phyloP scores from a whole-genome alignment of 2,888 invertebrate genomes.

The Congeria kusceri region DNA sequence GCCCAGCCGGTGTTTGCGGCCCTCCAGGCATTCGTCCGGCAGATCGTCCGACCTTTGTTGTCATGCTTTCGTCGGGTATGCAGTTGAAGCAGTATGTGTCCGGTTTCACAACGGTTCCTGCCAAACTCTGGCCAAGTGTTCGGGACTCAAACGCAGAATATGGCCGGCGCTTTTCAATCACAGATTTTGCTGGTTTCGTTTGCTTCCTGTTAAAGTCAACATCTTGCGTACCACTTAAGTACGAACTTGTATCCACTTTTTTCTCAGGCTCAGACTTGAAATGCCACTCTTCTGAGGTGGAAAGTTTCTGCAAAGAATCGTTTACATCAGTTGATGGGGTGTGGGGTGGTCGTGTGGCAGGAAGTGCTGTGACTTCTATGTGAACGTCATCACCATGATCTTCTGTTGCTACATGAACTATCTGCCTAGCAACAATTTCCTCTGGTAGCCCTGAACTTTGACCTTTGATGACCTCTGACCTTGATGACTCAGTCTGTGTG shows the following conservation, averaged over 20 bases:
- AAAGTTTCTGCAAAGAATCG: constrained; percentile 55
- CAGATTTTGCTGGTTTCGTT: neutral
- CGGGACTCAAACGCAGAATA: neutral
- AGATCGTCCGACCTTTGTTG: constrained; percentile 72
- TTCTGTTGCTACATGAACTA: constrained; percentile 49
- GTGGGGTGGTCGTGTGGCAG: constrained; percentile 58
- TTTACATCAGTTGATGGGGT: constrained; percentile 50
- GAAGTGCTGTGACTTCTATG: constrained; percentile 69
- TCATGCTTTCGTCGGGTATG: constrained; percentile 67
- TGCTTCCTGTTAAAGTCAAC: constrained; percentile 2
- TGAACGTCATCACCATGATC: constrained; percentile 62
- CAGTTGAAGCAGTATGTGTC: constrained; percentile 72
- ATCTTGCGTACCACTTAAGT: constrained; percentile 5
- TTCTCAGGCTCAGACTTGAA: constrained; percentile 63
- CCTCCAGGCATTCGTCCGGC: constrained; percentile 77
- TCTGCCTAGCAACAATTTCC: constrained; percentile 29
- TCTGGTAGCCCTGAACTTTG: constrained; percentile 16
- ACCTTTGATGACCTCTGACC: constrained; percentile 12
- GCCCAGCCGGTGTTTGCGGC: constrained; percentile 65
- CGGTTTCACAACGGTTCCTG: constrained; percentile 63
- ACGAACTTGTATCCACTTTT: constrained; percentile 23
- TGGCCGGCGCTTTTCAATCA: neutral
- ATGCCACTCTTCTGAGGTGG: constrained; percentile 69
- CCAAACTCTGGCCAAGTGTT: constrained; percentile 31
- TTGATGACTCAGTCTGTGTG: neutral